Percentiles rank a stretch among this genome's conserved stretches.
Conservation (phyloP, 2,797 vertebrate genomes). For the Telmatherina bonti region DNA sequence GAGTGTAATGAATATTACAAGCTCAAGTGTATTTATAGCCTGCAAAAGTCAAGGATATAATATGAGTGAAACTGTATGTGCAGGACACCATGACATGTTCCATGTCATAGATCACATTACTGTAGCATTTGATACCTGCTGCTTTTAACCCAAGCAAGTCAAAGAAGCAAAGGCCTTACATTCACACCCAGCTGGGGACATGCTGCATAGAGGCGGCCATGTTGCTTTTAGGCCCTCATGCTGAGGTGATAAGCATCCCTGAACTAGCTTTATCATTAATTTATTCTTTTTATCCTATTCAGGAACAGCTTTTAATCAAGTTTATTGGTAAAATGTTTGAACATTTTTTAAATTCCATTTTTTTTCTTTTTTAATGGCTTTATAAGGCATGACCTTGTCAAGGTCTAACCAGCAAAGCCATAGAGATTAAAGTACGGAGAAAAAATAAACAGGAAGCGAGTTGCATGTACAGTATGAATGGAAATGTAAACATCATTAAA, state of each 20-base stretch:
- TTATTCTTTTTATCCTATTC: not conserved
- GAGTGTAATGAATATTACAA: conserved; percentile 59
- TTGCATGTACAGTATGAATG: not conserved
- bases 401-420: conserved; percentile 38
- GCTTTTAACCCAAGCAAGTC: conserved; percentile 14
- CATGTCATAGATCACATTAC: conserved; percentile 57
- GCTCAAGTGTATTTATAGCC: conserved; percentile 64
- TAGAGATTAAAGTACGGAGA: conserved; percentile 5
- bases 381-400: conserved; percentile 20
- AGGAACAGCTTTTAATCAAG: not conserved
- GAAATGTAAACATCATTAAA: not conserved
- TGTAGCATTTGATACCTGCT: conserved; percentile 60
- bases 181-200: not conserved
- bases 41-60: conserved; percentile 37
- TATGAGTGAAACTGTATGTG: conserved; percentile 42
- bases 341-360: not conserved
- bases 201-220: conserved; percentile 41
- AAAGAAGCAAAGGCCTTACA: conserved; percentile 19
- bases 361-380: not conserved
- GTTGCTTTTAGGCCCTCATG: conserved; percentile 27
- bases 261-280: not conserved
- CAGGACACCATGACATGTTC: conserved; percentile 58
- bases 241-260: not conserved
- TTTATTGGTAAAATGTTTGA: not conserved
- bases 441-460: not conserved